These are phyloP conservation scores for Notolabrus celidotus DNA, from an alignment of 2,797 vertebrate genomes.

Conservation along the genomic window DNA sequence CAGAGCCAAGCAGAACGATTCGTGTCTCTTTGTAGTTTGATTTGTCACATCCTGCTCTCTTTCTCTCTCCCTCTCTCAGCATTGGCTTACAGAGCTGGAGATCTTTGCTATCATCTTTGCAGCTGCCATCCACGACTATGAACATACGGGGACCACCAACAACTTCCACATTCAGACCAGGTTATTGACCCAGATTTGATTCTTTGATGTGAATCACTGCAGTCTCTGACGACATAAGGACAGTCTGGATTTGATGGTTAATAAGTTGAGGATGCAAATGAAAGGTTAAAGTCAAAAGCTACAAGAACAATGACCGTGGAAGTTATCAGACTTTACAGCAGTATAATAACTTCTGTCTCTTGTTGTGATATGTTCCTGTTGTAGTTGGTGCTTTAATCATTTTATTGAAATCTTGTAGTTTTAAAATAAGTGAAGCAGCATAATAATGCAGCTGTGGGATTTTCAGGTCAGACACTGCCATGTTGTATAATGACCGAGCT, in stretches of 20 bases:
- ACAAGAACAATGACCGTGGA: too few species aligned
- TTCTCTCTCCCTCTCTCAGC: constrained; percentile 80
- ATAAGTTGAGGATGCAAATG: too few species aligned
- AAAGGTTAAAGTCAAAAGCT: too few species aligned
- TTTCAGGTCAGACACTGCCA: constrained; percentile 92
- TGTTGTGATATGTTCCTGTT: not conserved
- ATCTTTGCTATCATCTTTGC: constrained; percentile 97
- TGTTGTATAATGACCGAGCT: constrained; percentile 95
- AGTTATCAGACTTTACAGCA: too few species aligned
- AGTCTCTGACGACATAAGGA: not conserved
- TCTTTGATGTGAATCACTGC: not conserved
- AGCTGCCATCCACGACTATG: constrained; percentile 95
- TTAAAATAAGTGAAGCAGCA: not conserved
- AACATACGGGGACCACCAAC: constrained; percentile 97
- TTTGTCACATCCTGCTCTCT: constrained; percentile 44
- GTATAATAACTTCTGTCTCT: too few species aligned
- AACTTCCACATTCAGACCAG: constrained; percentile 98
- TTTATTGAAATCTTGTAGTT: not conserved
- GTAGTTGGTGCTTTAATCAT: not conserved
- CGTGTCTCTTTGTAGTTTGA: too few species aligned
- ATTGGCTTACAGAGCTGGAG: constrained; percentile 96
- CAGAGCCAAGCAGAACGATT: too few species aligned
- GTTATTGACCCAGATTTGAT: constrained; percentile 33
- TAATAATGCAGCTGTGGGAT: constrained; percentile 3
- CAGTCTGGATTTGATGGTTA: too few species aligned